These are phyloP conservation scores for Muscicapa striata DNA, from an alignment of 2,797 vertebrate genomes.

Conservation along the genomic window DNA sequence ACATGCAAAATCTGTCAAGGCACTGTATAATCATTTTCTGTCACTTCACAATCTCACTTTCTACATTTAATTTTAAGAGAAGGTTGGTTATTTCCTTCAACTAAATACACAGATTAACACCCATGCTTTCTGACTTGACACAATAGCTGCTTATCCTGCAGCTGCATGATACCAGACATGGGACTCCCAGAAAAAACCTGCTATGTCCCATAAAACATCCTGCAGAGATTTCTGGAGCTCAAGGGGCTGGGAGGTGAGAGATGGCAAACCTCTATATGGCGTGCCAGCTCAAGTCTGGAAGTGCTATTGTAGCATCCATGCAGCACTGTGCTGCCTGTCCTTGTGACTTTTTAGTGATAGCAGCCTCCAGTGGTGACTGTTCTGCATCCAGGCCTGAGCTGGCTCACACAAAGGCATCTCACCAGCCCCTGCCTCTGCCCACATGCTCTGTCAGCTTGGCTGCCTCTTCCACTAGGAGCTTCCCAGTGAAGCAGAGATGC, in stretches of 20 bases:
- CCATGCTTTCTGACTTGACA: background rate
- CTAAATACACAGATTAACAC: background rate
- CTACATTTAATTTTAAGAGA: background rate
- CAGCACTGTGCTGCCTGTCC: background rate
- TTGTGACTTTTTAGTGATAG: background rate
- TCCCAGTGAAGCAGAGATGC: background rate
- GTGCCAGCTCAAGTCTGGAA: background rate
- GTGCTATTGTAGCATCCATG: background rate
- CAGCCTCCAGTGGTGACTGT: background rate
- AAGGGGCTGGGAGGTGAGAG: rapidly evolving
- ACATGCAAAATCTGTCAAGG: background rate
- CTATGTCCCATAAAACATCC: background rate
- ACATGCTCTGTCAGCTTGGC: rapidly evolving
- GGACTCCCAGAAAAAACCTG: rapidly evolving
- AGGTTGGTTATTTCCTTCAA: background rate
- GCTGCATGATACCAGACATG: rapidly evolving
- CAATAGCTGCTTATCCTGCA: background rate
- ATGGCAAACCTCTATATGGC: background rate
- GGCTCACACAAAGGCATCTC: background rate
- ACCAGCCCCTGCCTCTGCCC: background rate
- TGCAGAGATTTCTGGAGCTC: background rate
- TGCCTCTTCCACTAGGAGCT: background rate
- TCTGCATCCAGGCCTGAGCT: background rate
- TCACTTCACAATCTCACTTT: background rate
- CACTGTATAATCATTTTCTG: background rate